Base-by-base conservation (phyloP, 2,113 vertebrate species). In the Alosa alosa region DNA sequence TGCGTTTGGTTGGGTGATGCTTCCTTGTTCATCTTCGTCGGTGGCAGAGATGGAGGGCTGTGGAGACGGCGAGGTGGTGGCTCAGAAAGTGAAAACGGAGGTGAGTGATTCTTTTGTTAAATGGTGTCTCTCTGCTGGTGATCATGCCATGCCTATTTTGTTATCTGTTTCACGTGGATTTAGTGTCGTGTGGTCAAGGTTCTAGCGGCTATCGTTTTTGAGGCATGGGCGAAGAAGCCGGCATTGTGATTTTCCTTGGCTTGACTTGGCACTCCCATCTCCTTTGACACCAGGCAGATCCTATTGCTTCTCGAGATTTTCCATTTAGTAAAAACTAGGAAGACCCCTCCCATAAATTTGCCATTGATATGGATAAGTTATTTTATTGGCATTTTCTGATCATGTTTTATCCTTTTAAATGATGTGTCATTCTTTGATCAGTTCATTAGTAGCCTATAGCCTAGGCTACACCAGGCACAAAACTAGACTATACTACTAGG, bases 31-130 rank as follows among this genome's bases (percentile, higher is more conserved):
- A 25, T 93, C 92, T 44, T 90, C 92, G 22, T 82, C 87, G 83
- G 87, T 84, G 68, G 89, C 87, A 88, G 93, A 89, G 93, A 94
- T 93, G 93, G 94, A 95, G 89, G 91, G 90, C 86, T 91, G 93
- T 82, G 92, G 89, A 88, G 90, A 90, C 83, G 90, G 91, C 88
- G 90, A 92, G 88, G 89, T 88, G 82, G 91, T 90, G 88, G 87
- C 92, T 0, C 91, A 89, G 86, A 92, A 87, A 89, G 90, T 90
- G 86, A 93, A 88, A 36, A 92, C 90, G 0, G 93, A 96, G 95
- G 95, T 96, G 92, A 94, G 84, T 64, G 57, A 86, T 78, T 83
- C 55, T 85, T 44, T 8, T 83, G 20, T 47, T 6, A 0, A 81
- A 78, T 84, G 31, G 31, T 31, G 7, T 31, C 22, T 41, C 1